Conservation (phyloP, 30 jellyfish, hydroid and myxozoan species). For the Nemopilema nomurai region DNA sequence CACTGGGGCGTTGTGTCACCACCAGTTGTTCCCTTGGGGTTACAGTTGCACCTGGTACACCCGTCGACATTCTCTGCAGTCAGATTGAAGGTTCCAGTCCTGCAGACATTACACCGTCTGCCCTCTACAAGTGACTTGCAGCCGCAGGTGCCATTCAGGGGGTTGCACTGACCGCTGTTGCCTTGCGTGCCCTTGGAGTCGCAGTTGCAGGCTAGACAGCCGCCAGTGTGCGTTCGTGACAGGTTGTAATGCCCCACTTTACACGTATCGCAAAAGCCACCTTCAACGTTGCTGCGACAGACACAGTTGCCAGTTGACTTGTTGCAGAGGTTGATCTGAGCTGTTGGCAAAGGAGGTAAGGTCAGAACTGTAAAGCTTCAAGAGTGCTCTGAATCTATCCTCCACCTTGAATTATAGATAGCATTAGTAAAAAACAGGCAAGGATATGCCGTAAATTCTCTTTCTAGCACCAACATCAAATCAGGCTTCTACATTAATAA, state of each 20-base stretch:
- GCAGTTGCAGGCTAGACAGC: constrained; percentile 92
- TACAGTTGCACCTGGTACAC: constrained; percentile 86
- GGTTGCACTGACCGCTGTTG: constrained; percentile 80
- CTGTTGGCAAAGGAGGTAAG: constrained; percentile 14
- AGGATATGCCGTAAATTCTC: too few species aligned
- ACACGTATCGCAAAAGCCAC: constrained; percentile 81
- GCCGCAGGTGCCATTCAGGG: constrained; percentile 79
- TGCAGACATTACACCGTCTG: constrained; percentile 80
- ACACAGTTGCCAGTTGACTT: constrained; percentile 81
- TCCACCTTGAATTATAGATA: too few species aligned
- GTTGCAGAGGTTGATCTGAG: constrained; percentile 63
- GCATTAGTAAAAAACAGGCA: too few species aligned
- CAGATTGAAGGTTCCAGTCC: constrained; percentile 85
- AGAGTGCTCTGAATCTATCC: too few species aligned
- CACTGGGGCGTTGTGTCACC: constrained; percentile 86
- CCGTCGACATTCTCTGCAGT: constrained; percentile 75
- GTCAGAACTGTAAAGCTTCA: background rate
- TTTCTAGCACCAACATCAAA: too few species aligned
- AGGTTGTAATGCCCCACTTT: constrained; percentile 78
- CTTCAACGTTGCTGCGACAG: constrained; percentile 82
- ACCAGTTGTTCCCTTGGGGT: constrained; percentile 91
- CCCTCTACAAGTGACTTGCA: constrained; percentile 92
- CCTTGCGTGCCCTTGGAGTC: constrained; percentile 85
- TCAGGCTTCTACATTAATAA: too few species aligned
- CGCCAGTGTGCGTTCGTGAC: constrained; percentile 56